Evolutionary conservation across 1,140 invertebrate genomes (phyloP), one percentile per base, ranked within the genome.

Genomic region (Kradibia gibbosae): DNA sequence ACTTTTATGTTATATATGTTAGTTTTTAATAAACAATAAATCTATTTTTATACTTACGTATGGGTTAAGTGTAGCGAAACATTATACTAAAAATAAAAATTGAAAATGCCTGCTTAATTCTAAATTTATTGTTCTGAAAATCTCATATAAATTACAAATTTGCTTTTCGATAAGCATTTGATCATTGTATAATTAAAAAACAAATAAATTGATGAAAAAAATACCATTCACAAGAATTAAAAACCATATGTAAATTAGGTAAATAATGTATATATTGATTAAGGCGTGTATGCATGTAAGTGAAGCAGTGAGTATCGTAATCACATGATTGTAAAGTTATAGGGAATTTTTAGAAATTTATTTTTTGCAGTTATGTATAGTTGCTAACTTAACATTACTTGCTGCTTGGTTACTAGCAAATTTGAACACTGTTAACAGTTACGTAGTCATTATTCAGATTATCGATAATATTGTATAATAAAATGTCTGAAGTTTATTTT

Each of bases 401-500:
- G 4, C 22, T 53, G 22, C 50, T 11, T 53, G 22, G 50, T 53
- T 17, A 53, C 50, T 53, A 53, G 10, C 22, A 20, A 17, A 17
- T 53, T 53, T 53, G 22, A 53, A 53, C 50, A n/a, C n/a, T n/a
- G n/a, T 17, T 53, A 17, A 45, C 42, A 53, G 20, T 53, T 22
- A 17, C n/a, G n/a, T n/a, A n/a, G n/a, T 57, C 13, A 57, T 25
- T 25, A 25, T 57, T 57, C 25, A 57, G 15, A 15, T 20, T 67
- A 67, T 39, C n/a, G 39, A 67, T 3, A 39, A 22, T 39, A 15
- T 39, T 67, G 36, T 39, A 10, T 3, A 39, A 15, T 36, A 75
- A 28, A 70, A 82, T 76, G 78, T 36, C 36, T 3, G 62, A 80
- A 42, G 50, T 70, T 42, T 83, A 80, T 11, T 83, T 83, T 76